Evolutionary conservation across 2,113 vertebrate species (phyloP), one percentile per base, ranked within the genome.

Genomic region (Noturus placidus): DNA sequence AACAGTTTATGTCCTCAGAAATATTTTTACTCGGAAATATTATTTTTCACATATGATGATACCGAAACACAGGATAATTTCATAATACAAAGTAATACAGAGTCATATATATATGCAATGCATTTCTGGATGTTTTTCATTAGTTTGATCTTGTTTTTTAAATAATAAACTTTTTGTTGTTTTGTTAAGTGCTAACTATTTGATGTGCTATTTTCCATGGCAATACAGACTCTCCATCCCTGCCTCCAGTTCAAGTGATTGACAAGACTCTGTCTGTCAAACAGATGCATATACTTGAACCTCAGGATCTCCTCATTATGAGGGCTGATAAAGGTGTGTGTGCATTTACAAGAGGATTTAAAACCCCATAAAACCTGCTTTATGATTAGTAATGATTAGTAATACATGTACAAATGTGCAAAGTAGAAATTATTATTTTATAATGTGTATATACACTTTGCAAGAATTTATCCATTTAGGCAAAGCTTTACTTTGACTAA

Each of bases 281-380:
- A 92, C 98, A 99, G 94, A 96, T 99, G 95, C 97, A 99, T 27
- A 95, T 99, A 85, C 95, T 99, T 0, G 98, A 99, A 95, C 92
- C 95, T 78, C 95, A 97, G 95, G 97, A 99, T 95, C 96, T 99
- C 69, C 95, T 99, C 87, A 95, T 99, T 90, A 95, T 95, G 86
- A 93, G 97, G 92, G 96, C 97, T 38, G 98, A 99, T 92, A 99
- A 97, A 97, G 98, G 98, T 99, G 94, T 86, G 92, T 59, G 10
- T 33, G 65, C 33, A 6, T 20, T 38, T n/a, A 13, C 35, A 70
- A 70, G 19, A 38, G 19, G 33, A 38, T 72, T 42, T 72, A 72
- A 38, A 72, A 38, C n/a, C 63, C 10, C 27, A n/a, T 4, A 6
- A 67, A 33, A 67, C 33, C 30, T 27, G 72, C 9, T 76, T 76